These are phyloP conservation scores for Acleris emargana DNA, from an alignment of 2,888 invertebrate genomes.

Conservation along the genomic window DNA sequence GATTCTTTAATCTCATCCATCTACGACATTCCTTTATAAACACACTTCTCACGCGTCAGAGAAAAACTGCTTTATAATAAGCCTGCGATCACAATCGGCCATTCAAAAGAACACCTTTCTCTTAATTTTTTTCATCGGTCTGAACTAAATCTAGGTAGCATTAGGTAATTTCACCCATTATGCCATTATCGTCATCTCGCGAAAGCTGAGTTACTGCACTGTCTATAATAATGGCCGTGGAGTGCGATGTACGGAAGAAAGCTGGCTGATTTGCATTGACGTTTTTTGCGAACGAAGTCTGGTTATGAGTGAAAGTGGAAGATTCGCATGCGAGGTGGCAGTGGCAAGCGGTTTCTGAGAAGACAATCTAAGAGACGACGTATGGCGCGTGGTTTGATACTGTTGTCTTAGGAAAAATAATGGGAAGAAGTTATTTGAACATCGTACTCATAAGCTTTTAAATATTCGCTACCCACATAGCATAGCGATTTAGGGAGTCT, in stretches of 20 bases:
- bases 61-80: neutral
- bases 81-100: neutral
- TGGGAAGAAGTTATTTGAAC: no score
- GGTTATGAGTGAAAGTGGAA: constrained; percentile 33
- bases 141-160: constrained; percentile 17
- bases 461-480: no score
- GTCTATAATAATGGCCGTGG: neutral
- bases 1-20: neutral
- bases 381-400: no score
- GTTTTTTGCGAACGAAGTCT: constrained; percentile 29
- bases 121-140: constrained; percentile 8
- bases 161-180: constrained; percentile 33
- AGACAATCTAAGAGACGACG: no score
- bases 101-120: constrained; percentile 13
- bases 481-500: no score
- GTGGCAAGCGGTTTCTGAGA: neutral
- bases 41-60: neutral
- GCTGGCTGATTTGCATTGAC: constrained; percentile 23
- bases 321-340: constrained; percentile 9
- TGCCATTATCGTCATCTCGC: constrained; percentile 22
- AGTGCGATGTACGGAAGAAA: constrained; percentile 18
- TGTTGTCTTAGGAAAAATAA: no score
- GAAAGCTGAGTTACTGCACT: constrained; percentile 24
- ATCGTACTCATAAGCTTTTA: no score
- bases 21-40: neutral